Base-by-base conservation (phyloP, 2,113 vertebrate genomes). In the Nematolebias whitei region DNA sequence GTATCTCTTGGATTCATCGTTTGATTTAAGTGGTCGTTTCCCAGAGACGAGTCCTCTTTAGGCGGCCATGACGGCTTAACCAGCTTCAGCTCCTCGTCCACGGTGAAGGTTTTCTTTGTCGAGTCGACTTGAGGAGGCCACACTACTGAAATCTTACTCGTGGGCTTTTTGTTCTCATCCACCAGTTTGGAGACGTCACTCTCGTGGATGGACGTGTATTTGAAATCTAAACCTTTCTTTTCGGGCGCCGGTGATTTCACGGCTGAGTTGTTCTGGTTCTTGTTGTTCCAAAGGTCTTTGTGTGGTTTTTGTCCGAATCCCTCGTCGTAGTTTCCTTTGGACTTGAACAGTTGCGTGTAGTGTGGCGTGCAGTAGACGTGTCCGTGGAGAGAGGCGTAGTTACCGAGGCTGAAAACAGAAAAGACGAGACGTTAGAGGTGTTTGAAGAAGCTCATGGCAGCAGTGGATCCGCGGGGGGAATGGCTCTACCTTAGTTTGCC, bases 311-410 rank as follows among this genome's bases (percentile, higher is more conserved):
- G 92, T 92, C 97, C 97, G 90, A 99, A 99, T 74, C 96, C 96
- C 92, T 99, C 96, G 50, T 98, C 95, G 7, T 99, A 99, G 93
- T 99, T 99, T 90, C 98, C 98, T 94, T 95, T 99, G 76, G 97
- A 94, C 85, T 96, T 97, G 87, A 99, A 99, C 82, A 99, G 94
- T 85, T 99, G 98, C 78, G 95, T 98, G 90, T 95, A 98, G 85
- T 99, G 97, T 61, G 96, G 94, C 86, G 95, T 98, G 88, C 98
- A 99, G 77, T 98, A 99, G 93, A 98, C 95, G 84, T 93, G 94
- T 94, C 97, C 96, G 90, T 96, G 95, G 89, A 98, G 98, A 94
- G 98, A 96, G 73, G 97, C 96, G 0, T 97, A 99, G 93, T 94
- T 98, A 87, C 97, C 98, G 85, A 99, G 93, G 84, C 97, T 99